Evolutionary conservation across 1,140 invertebrate species (phyloP).

Genomic region (Notospermus geniculatus): DNA sequence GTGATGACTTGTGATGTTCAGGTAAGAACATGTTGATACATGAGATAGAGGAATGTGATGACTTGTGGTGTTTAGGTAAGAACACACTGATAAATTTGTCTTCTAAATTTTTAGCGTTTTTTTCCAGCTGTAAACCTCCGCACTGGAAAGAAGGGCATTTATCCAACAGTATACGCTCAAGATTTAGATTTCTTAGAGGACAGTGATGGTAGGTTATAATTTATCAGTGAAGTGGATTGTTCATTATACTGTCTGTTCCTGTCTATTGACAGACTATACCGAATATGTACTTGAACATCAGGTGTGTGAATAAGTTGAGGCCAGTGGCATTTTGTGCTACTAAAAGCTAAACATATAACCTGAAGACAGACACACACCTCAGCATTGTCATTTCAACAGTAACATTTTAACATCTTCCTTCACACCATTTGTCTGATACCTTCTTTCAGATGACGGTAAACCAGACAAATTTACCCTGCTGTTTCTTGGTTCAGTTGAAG

Average conservation of each 20-base stretch:
- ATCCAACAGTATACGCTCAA: constrained; percentile 93
- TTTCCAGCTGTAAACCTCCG: constrained; percentile 83
- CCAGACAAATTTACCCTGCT: constrained; percentile 75
- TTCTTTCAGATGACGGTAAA: constrained; percentile 35
- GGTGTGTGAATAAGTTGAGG: too few species aligned
- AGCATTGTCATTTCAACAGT: too few species aligned
- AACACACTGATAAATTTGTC: too few species aligned
- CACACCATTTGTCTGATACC: too few species aligned
- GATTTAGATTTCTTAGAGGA: constrained; percentile 94
- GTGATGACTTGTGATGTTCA: constrained; percentile 97
- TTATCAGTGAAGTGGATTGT: too few species aligned
- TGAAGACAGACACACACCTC: too few species aligned
- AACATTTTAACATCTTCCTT: too few species aligned
- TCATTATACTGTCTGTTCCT: too few species aligned
- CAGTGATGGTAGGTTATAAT: constrained; percentile 68
- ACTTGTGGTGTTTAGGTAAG: constrained; percentile 91
- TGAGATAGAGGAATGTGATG: constrained; percentile 92
- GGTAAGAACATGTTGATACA: constrained; percentile 72
- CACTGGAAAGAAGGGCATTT: constrained; percentile 89
- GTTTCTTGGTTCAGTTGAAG: constrained; percentile 94
- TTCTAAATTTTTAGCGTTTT: constrained; percentile 11
- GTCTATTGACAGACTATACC: too few species aligned
- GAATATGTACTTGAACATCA: too few species aligned
- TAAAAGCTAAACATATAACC: too few species aligned
- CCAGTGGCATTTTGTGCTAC: too few species aligned